Conservation (phyloP, 2,113 vertebrate species). For the Brevimyrus niger region DNA sequence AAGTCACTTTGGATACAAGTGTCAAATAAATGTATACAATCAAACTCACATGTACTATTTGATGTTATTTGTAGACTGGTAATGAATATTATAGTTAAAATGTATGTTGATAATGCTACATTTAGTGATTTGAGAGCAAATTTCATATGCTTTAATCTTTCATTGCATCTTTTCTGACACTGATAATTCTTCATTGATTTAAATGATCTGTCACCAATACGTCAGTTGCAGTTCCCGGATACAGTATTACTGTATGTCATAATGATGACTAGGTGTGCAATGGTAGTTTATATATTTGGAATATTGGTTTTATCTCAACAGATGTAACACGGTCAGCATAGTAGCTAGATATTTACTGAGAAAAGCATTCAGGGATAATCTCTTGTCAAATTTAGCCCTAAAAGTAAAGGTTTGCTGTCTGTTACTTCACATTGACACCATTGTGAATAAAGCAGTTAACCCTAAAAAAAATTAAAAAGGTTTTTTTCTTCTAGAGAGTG, state of each 20-base stretch:
- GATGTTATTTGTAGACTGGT: background rate
- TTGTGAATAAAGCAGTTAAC: constrained; percentile 25
- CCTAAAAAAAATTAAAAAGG: constrained; percentile 12
- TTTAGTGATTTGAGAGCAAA: background rate
- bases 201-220: background rate
- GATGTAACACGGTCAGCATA: constrained; percentile 17
- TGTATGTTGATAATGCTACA: background rate
- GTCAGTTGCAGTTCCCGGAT: background rate
- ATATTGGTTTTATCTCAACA: constrained; percentile 10
- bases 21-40: background rate
- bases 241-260: background rate
- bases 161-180: background rate
- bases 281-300: constrained; percentile 3
- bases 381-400: constrained; percentile 22
- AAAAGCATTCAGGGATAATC: constrained; percentile 18
- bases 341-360: background rate
- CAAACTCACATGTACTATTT: background rate
- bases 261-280: background rate
- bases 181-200: background rate
- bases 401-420: constrained; percentile 23
- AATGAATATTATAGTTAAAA: background rate
- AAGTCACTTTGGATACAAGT: background rate
- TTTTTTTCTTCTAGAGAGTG: constrained; percentile 24
- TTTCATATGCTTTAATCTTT: background rate
- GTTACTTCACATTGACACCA: constrained; percentile 23